Evolutionary conservation across 2,888 invertebrate species (phyloP).

Genomic region (Aphrophora alni): DNA sequence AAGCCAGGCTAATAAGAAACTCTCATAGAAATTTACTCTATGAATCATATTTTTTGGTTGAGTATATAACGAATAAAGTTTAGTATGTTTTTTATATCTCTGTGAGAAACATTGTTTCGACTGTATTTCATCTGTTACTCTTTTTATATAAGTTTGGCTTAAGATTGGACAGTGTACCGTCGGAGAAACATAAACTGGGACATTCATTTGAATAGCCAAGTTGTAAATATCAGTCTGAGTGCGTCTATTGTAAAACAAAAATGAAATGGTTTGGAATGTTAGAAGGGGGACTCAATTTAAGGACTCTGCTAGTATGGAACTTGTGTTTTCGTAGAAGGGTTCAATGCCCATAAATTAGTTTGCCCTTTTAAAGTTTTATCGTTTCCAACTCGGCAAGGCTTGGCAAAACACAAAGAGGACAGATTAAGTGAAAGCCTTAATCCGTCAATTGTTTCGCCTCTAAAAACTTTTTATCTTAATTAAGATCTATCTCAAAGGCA

Average conservation of each 20-base stretch:
- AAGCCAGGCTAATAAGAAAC: no score
- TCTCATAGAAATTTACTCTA: no score
- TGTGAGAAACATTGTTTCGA: no score
- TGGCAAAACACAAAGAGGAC: neutral
- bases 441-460: constrained; percentile 4
- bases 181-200: neutral
- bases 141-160: neutral
- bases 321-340: neutral
- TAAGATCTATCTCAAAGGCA: neutral
- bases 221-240: neutral
- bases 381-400: neutral
- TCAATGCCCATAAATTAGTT: constrained; percentile 13
- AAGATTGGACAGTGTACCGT: neutral
- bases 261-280: neutral
- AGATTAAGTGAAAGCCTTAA: constrained; percentile 9
- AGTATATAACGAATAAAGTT: no score
- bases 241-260: neutral
- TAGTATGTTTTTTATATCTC: no score
- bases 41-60: no score
- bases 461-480: constrained; percentile 15
- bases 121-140: no score
- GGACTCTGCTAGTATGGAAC: neutral
- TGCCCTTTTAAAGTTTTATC: constrained; percentile 14
- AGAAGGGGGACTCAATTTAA: neutral
- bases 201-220: neutral